phyloP scores from a whole-genome alignment of 2,113 vertebrate genomes.

The Beaufortia kweichowensis region DNA sequence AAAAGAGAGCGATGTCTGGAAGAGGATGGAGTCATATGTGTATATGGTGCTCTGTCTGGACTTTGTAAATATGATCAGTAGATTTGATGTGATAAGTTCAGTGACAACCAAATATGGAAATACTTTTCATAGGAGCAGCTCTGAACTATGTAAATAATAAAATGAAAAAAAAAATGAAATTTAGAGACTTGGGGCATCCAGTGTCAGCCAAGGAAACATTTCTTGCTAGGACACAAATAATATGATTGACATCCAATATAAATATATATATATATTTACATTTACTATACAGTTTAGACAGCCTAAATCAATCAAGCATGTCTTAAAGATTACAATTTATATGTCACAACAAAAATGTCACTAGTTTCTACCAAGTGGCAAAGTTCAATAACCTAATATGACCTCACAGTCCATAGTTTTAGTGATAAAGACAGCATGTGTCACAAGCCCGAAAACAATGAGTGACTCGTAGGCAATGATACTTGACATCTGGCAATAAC shows the following conservation, averaged over 20 bases:
- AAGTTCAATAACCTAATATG: not conserved
- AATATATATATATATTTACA: too few relatives aligned
- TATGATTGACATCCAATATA: too few relatives aligned
- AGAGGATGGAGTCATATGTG: not conserved
- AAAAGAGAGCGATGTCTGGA: slow-evolving; percentile 23
- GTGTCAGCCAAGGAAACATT: too few relatives aligned
- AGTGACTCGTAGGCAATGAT: slow-evolving; percentile 15
- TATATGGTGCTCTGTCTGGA: not conserved
- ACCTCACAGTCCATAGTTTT: not conserved
- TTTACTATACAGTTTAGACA: too few relatives aligned
- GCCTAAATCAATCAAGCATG: too few relatives aligned
- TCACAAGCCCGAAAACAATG: slow-evolving; percentile 12
- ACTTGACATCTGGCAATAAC: slow-evolving; percentile 45
- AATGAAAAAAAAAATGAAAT: too few relatives aligned
- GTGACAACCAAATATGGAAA: not conserved
- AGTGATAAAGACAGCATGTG: not conserved
- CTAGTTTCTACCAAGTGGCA: not conserved
- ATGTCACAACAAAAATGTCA: not conserved
- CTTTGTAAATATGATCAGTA: not conserved
- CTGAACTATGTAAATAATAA: too few relatives aligned
- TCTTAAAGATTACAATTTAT: not conserved
- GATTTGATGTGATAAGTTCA: not conserved
- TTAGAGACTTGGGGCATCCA: too few relatives aligned
- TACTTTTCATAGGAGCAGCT: not conserved
- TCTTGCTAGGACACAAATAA: too few relatives aligned